Evolutionary conservation across 2,888 invertebrate genomes (phyloP), one percentile per base, ranked within the genome.

Genomic region (Eilema griseolum): DNA sequence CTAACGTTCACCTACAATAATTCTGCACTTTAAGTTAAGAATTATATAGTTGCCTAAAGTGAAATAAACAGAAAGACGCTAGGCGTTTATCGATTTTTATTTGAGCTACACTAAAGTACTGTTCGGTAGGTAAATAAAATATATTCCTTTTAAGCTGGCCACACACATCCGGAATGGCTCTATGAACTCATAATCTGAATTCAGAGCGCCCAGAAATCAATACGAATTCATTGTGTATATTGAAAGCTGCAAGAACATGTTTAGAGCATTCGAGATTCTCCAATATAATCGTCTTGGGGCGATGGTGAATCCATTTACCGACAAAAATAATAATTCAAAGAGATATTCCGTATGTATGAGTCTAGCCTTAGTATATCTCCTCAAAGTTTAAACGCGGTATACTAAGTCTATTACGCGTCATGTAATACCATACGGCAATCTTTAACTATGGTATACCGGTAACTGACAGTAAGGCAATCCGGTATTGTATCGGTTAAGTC

Each of bases 31-130:
- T 52, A 26, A 24, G 37, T 71, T 56, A 65, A 63, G 67, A 33
- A 64, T 59, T 67, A 26, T 67, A 26, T 64, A 24, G 14, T 37
- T 56, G 52, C 26, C 61, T 71, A 60, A 23, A 65, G 20, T 70
- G 61, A 31, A 57, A 60, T 67, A 37, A 61, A 64, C 60, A 65
- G 66, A 56, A 61, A 62, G 57, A 68, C 68, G 72, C 66, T 72
- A 69, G 37, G 72, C 72, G 72, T 65, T 66, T 31, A 65, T 52
- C 57, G 20, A 28, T 64, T 52, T 20, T 3, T 57, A 14, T 46
- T 64, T 26, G 28, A n/a, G n/a, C 60, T 52, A 24, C 31, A 31
- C 26, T 26, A 63, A 26, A 60, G 71, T 60, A 67, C 16, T 59
- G 11, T 60, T 64, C 67, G 71, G 63, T 71, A 33, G 71, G 63